Base-by-base conservation (phyloP, 2,797 vertebrate genomes). In the Dromococcyx pavoninus region DNA sequence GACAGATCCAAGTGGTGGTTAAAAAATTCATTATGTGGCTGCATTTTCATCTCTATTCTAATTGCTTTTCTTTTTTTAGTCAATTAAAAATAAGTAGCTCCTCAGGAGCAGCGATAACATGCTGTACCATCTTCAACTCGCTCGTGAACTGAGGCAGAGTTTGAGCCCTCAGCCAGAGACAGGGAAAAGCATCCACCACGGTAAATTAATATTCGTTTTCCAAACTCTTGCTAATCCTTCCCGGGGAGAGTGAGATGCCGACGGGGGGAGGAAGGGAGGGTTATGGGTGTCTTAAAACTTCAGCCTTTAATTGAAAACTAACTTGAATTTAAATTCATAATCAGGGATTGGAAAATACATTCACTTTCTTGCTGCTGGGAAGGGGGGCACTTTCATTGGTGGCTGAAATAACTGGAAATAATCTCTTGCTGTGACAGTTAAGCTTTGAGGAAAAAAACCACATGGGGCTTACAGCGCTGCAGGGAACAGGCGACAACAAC, bases 51-150 rank as follows among this genome's bases (percentile, higher is more conserved):
- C 93, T 94, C 24, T 65, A 79, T 82, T 91, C 81, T 93, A 95
- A 95, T 85, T 93, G 94, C 95, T 85, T 86, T 94, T 83, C 86
- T 93, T 75, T 87, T 66, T 93, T 85, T 61, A 85, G 86, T 67
- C 90, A 92, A 87, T 92, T 92, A 94, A 89, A 88, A 93, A 54
- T 24, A 86, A 95, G 96, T 39, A 95, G 94, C 95, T 95, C 90
- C 93, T 88, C 86, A 60, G 77, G 91, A 95, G 90, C 86, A 70
- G 77, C 2, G 27, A 64, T 54, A 70, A 53, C 28, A 2, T 10
- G 3, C 25, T 81, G 75, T 13, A 43, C 88, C 57, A 41, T 76
- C 92, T 74, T 53, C 90, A 85, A 3, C 48, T 71, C 82, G 9
- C 88, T 78, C 24, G 18, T 1, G 17, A 91, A 60, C 54, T 11